phyloP scores from a whole-genome alignment of 2,113 vertebrate species.

The Pipa parva region DNA sequence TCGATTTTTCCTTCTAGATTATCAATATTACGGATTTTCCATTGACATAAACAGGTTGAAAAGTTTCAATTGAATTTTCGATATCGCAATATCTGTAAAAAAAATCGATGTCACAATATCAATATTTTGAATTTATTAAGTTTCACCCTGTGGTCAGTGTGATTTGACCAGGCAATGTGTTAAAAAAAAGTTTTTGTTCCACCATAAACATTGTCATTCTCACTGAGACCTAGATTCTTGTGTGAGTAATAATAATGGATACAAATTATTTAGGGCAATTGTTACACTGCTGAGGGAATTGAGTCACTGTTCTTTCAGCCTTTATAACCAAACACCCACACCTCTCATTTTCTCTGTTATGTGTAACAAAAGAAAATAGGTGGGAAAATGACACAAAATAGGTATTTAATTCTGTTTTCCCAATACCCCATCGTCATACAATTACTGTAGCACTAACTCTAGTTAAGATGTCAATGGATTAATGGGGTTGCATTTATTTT shows the following conservation, averaged over 20 bases:
- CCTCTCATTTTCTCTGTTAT: slow-evolving; percentile 4
- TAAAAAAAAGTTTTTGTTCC: neutral
- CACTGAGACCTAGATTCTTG: neutral
- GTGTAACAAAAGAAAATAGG: slow-evolving; percentile 11
- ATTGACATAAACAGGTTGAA: no score
- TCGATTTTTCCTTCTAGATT: no score
- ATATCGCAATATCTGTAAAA: no score
- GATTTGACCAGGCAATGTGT: neutral
- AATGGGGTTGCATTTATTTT: neutral
- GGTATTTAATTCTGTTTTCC: neutral
- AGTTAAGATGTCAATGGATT: neutral
- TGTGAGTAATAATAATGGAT: slow-evolving; percentile 20
- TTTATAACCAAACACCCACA: slow-evolving; percentile 22
- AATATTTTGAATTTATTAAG: no score
- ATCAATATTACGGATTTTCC: no score
- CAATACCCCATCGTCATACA: neutral
- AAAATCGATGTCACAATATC: no score
- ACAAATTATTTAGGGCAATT: slow-evolving; percentile 3
- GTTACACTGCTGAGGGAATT: slow-evolving; percentile 8
- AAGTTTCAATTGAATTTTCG: no score
- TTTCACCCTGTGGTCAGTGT: neutral
- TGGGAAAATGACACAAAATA: slow-evolving; percentile 6
- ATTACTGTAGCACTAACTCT: neutral
- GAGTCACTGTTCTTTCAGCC: slow-evolving; percentile 28
- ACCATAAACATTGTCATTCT: neutral